Evolutionary conservation across 2,888 invertebrate genomes (phyloP).

Genomic region (Petrolisthes manimaculis): DNA sequence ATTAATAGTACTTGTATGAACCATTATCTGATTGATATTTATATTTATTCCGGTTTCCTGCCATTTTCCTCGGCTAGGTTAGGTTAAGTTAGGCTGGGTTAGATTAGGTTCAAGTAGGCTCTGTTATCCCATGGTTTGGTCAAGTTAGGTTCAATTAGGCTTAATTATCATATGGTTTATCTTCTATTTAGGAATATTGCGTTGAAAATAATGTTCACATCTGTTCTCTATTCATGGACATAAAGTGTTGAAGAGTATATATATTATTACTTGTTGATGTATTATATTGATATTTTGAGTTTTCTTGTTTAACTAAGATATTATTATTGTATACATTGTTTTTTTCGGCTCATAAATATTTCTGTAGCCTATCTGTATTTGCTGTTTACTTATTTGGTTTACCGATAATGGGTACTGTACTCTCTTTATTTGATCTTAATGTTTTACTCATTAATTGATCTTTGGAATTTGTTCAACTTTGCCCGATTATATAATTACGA

Average conservation of each 20-base stretch:
- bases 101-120: constrained; percentile 1
- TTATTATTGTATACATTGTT: too few relatives aligned
- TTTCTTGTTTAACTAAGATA: too few relatives aligned
- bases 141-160: neutral
- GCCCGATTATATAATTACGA: too few relatives aligned
- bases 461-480: too few relatives aligned
- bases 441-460: too few relatives aligned
- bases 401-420: too few relatives aligned
- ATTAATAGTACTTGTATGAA: too few relatives aligned
- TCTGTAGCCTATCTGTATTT: too few relatives aligned
- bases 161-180: neutral
- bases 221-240: neutral
- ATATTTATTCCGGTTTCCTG: neutral
- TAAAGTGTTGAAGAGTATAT: neutral
- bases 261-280: neutral
- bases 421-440: too few relatives aligned
- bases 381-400: too few relatives aligned
- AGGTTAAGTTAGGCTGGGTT: constrained; percentile 10
- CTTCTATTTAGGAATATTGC: neutral
- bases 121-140: neutral
- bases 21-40: neutral
- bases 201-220: neutral
- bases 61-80: neutral
- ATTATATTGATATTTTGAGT: neutral
- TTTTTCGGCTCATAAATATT: too few relatives aligned